phyloP scores from a whole-genome alignment of 2,797 vertebrate genomes.

The Falco concolor region DNA sequence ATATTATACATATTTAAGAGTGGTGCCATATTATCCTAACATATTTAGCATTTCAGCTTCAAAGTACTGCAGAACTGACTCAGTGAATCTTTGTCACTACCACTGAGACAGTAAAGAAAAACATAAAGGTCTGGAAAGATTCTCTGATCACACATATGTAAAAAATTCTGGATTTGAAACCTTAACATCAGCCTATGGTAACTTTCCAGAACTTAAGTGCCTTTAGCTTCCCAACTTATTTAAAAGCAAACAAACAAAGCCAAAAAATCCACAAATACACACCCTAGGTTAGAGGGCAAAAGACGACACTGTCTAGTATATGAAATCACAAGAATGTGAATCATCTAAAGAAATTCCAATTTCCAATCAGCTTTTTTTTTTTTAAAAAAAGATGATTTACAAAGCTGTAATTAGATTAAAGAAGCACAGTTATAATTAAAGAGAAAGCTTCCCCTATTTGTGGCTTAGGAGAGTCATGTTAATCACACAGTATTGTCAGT shows the following conservation, averaged over 20 bases:
- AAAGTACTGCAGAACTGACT: neutral
- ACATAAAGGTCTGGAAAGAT: neutral
- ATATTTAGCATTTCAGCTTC: neutral
- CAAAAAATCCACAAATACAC: neutral
- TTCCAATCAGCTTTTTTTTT: neutral
- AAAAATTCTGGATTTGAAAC: neutral
- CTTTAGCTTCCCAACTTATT: neutral
- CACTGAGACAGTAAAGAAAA: neutral
- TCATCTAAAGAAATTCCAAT: neutral
- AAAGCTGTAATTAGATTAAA: neutral
- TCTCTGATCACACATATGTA: neutral
- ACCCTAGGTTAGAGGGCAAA: neutral
- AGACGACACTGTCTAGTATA: neutral
- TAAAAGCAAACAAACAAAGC: neutral
- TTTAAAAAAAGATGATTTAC: neutral
- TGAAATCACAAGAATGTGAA: neutral
- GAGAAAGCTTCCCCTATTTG: neutral
- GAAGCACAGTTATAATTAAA: neutral
- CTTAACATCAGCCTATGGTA: neutral
- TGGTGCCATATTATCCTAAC: neutral
- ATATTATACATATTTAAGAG: neutral
- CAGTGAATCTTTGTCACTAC: neutral
- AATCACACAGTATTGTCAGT: neutral
- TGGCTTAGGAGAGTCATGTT: neutral
- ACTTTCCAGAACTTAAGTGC: neutral